Base-by-base conservation (phyloP, 2,113 vertebrate species). In the Carassius auratus region DNA sequence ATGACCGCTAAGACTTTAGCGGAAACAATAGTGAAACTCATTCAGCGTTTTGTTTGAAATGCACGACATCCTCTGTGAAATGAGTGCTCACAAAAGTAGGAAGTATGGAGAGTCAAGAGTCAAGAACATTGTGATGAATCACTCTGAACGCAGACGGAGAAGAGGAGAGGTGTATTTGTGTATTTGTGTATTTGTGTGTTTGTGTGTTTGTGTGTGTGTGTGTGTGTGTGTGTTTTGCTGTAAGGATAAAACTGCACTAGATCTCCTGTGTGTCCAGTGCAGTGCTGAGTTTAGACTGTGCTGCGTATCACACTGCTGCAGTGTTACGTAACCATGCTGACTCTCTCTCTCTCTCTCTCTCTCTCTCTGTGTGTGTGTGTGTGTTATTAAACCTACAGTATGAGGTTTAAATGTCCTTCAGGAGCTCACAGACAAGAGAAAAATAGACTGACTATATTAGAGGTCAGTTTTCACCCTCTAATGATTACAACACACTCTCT, bases 331-430 rank as follows among this genome's bases (percentile, higher is more conserved):
- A 90, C 64, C 8, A 12, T 84, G 85, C 80, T 83, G 85, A 86
- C 80, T 85, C 21, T 30, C 30, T 30, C 30, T 30, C 30, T 30
- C 30, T 30, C 30, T 30, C 30, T 30, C 30, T 30, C 30, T 30
- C 30, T 30, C 30, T 30, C 30, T 30, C 30, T 30, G 19, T n/a
- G 8, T 8, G 55, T 21, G 55, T 30, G 30, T 30, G 30, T 30
- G 30, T 84, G 50, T 52, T 52, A 5, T 5, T 52, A 52, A 45
- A 80, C 82, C 77, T 89, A 30, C 30, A 30, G 30, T 30, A 89
- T 92, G 87, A 86, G 84, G 80, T 90, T 91, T 92, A 92, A 92
- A 91, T 75, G 87, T 81, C 73, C 84, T 86, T 57, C 85, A 76
- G 57, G 15, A 75, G 42, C 73, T 45, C 77, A 69, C 21, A 55